Conservation (phyloP, 2,888 invertebrate genomes). For the Melieria crassipennis region DNA sequence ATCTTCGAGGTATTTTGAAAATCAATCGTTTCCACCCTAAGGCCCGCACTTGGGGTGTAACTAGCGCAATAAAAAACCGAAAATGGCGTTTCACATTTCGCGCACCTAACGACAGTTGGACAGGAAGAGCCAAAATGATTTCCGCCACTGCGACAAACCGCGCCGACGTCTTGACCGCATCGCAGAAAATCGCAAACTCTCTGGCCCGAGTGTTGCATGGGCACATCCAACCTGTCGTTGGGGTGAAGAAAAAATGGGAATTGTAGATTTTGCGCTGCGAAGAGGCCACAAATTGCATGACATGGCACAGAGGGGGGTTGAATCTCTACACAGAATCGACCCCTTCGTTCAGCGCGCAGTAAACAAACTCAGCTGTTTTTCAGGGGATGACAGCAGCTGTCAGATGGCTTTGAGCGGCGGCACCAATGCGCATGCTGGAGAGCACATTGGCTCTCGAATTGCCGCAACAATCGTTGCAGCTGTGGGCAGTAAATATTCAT, state of each 20-base stretch:
- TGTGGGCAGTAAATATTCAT: too few species aligned
- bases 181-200: constrained; percentile 32
- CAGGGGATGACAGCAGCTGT: constrained; percentile 22
- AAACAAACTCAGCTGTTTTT: constrained; percentile 27
- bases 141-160: background rate
- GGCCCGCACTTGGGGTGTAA: background rate
- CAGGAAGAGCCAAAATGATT: too few species aligned
- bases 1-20: constrained; percentile 17
- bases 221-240: too few species aligned
- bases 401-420: background rate
- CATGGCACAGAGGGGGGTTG: background rate
- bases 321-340: too few species aligned
- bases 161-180: constrained; percentile 23
- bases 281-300: too few species aligned
- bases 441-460: too few species aligned
- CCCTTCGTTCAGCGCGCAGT: background rate
- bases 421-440: too few species aligned
- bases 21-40: constrained; percentile 26
- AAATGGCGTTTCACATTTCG: too few species aligned
- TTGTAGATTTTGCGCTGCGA: background rate
- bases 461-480: too few species aligned
- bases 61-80: background rate
- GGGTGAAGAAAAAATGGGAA: too few species aligned
- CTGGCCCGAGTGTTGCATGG: constrained; percentile 21
- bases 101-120: too few species aligned